Percentiles rank a stretch among this genome's conserved stretches.
phyloP scores from a whole-genome alignment of 2,888 invertebrate species.

The Sipunculus nudus region DNA sequence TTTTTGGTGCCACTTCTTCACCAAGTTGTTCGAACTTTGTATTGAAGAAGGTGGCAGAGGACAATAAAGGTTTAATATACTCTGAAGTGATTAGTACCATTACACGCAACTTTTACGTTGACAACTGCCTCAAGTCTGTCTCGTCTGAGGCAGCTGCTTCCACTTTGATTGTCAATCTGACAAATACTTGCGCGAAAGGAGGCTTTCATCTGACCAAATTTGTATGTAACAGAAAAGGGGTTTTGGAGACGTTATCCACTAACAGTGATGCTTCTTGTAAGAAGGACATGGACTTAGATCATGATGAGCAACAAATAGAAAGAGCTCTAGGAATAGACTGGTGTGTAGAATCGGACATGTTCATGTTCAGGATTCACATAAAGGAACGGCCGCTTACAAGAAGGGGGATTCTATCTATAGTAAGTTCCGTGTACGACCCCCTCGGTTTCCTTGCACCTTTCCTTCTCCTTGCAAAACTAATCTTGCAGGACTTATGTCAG shows the following conservation, averaged over 20 bases:
- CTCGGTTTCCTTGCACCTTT: not conserved
- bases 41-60: not conserved
- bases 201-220: not conserved
- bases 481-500: not conserved
- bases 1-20: slow-evolving; percentile 8
- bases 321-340: not conserved
- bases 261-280: too few species aligned
- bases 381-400: not conserved
- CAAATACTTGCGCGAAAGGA: not conserved
- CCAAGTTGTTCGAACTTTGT: slow-evolving; percentile 16
- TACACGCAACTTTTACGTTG: not conserved
- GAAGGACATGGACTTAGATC: too few species aligned
- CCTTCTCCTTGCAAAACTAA: not conserved
- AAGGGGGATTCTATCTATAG: not conserved
- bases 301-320: not conserved
- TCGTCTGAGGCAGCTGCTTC: not conserved
- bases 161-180: not conserved
- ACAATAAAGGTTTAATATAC: not conserved
- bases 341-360: not conserved
- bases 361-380: not conserved
- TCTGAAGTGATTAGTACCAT: not conserved
- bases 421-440: not conserved
- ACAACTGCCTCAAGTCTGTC: not conserved
- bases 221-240: not conserved
- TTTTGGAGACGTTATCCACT: too few species aligned